Base-by-base conservation (phyloP, 2,797 vertebrate genomes). In the Merluccius polli region DNA sequence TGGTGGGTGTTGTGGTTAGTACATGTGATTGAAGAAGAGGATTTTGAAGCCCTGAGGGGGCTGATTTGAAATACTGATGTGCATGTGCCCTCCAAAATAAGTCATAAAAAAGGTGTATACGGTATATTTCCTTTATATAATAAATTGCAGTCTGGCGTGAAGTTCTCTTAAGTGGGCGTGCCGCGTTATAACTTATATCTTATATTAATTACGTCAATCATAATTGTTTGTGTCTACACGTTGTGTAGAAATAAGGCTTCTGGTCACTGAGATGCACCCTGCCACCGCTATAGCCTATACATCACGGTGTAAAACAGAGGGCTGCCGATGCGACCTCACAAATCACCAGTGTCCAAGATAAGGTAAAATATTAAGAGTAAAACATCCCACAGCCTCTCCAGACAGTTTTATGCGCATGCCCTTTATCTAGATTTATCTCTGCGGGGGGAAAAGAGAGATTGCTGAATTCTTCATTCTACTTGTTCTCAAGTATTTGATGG, bases 331-430 rank as follows among this genome's bases (percentile, higher is more conserved):
- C 24, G 24, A 11, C 24, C 59, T 65, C 59, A 8, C 59, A 65
- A 65, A 65, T 65, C 59, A 65, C n/a, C 10, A 11, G n/a, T 27
- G n/a, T 27, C n/a, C 24, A 4, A 65, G 59, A 65, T 65, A 65
- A 59, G 52, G 52, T 24, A 2, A 27, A 27, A 65, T 8, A 27
- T 65, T 65, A 65, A 65, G 59, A 65, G 59, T 65, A 65, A 27
- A 65, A 27, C 59, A 12, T 65, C 59, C 59, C 59, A 12, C 10
- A 12, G 59, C 59, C 59, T 27, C 59, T n/a, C 4, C 24, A n/a
- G 59, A 65, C 59, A 10, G 27, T 65, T 65, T 65, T 65, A 65
- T 65, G 59, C 59, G 27, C 59, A 63, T 63, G 59, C 59, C 59
- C 59, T 27, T 65, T 65, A 65, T 65, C n/a, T 24, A 4, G 59